phyloP scores from a whole-genome alignment of 2,797 vertebrate species.

The Dromococcyx pavoninus region DNA sequence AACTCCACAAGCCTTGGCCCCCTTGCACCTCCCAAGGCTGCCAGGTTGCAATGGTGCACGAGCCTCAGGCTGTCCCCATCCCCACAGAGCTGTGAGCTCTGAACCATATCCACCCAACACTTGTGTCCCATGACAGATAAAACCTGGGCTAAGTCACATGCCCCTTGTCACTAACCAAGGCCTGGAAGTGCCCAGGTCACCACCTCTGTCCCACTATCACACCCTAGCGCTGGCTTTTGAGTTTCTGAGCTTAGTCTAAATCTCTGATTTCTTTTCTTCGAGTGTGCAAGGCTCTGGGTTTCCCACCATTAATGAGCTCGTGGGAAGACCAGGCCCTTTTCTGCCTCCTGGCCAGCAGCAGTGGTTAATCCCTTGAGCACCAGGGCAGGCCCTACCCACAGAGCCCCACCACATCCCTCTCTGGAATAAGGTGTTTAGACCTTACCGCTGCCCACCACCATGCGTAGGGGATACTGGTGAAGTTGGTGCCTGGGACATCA shows the following conservation, averaged over 20 bases:
- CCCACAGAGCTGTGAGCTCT: no score
- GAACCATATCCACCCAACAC: no score
- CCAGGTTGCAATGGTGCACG: background rate
- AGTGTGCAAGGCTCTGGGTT: background rate
- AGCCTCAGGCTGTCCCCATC: background rate
- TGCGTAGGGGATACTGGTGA: constrained; percentile 89
- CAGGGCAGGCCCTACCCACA: accelerated
- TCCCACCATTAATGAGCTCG: background rate
- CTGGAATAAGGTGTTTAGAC: background rate
- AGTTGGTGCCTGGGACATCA: constrained; percentile 85
- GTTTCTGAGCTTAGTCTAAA: background rate
- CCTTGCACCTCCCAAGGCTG: background rate
- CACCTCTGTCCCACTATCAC: background rate
- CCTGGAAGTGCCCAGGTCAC: background rate
- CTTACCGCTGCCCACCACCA: constrained; percentile 97
- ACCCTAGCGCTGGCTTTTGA: background rate
- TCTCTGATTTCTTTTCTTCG: background rate
- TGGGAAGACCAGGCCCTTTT: background rate
- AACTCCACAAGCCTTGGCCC: background rate
- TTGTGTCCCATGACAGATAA: background rate
- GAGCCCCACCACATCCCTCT: background rate
- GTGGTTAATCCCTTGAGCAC: background rate
- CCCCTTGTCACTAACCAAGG: background rate
- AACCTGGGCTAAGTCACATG: background rate
- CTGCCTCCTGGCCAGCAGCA: background rate